A percentile compares a stretch with the other conserved stretches of the same genome.
Evolutionary conservation across 1,140 invertebrate genomes (phyloP).

Genomic region (Drosophila varians): DNA sequence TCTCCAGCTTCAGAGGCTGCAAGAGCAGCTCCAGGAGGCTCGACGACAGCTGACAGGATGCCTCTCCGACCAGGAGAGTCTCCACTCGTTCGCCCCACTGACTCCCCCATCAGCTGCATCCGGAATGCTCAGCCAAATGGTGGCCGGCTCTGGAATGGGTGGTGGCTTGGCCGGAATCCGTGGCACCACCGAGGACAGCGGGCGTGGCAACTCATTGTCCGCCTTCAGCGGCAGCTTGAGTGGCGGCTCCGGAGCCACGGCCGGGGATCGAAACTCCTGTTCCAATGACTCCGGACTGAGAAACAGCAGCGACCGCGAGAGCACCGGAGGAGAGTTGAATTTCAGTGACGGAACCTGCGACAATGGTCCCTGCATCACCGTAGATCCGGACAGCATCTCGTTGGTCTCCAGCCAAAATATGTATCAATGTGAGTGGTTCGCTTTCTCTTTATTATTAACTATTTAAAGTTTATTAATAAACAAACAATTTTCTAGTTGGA

Average conservation of each 20-base stretch:
- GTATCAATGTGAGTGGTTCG: conserved; percentile 89
- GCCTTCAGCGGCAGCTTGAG: conserved; percentile 84
- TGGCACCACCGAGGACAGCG: conserved; percentile 86
- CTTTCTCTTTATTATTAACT: background rate
- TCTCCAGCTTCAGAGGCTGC: conserved; percentile 91
- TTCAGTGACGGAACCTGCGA: conserved; percentile 82
- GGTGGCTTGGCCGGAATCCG: conserved; percentile 83
- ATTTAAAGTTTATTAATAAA: background rate
- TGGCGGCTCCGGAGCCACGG: conserved; percentile 85
- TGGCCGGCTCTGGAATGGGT: conserved; percentile 85
- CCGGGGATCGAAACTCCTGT: conserved; percentile 90
- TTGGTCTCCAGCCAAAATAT: conserved; percentile 86
- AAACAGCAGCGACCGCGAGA: conserved; percentile 91
- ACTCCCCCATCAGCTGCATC: conserved; percentile 81
- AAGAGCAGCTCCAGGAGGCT: conserved; percentile 92
- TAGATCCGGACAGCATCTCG: conserved; percentile 83
- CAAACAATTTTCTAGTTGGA: conserved; percentile 85
- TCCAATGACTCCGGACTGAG: conserved; percentile 93
- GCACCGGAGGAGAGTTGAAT: conserved; percentile 86
- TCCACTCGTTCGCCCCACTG: conserved; percentile 85
- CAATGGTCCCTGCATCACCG: conserved; percentile 81
- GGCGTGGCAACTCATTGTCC: conserved; percentile 84
- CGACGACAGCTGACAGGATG: conserved; percentile 89
- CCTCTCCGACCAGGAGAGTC: conserved; percentile 89
- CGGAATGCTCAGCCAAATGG: conserved; percentile 83